These are phyloP conservation scores for Naso thynnoides DNA, from an alignment of 2,797 vertebrate species.

Conservation along the genomic window DNA sequence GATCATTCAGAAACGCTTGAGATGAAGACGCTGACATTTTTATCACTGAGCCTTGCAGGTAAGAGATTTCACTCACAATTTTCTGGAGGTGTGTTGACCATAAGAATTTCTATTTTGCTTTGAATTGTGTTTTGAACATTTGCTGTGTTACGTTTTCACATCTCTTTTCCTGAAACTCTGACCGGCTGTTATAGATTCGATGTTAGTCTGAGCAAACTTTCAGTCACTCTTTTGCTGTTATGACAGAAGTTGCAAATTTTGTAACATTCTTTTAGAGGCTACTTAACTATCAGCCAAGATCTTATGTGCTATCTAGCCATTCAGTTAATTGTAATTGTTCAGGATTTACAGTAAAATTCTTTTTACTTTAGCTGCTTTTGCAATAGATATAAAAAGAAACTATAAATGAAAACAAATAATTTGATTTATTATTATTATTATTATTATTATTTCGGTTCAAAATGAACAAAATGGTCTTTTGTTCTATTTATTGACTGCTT, in stretches of 20 bases:
- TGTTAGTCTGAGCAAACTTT: too few relatives aligned
- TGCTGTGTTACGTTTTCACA: too few relatives aligned
- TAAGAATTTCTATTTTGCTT: too few relatives aligned
- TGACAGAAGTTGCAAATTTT: too few relatives aligned
- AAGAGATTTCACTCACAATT: conserved; percentile 1
- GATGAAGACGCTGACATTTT: conserved; percentile 64
- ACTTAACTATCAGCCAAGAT: not conserved
- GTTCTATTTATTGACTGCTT: not conserved
- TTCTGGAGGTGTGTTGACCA: not conserved
- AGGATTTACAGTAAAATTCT: not conserved
- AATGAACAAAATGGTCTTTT: not conserved
- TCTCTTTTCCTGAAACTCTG: too few relatives aligned
- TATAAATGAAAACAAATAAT: not conserved
- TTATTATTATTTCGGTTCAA: too few relatives aligned
- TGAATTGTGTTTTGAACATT: too few relatives aligned
- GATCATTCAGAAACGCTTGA: not conserved
- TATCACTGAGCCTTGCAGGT: conserved; percentile 72
- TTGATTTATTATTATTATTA: not conserved
- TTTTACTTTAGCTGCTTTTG: not conserved
- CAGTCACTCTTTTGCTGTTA: too few relatives aligned
- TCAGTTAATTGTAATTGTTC: not conserved
- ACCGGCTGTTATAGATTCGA: too few relatives aligned
- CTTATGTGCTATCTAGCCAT: not conserved
- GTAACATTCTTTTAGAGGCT: not conserved
- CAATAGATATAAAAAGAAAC: not conserved